These are phyloP conservation scores for Sus scrofa DNA, from an alignment of 2,113 vertebrate species.

Conservation along the genomic window T2T-Sscrofa CM000816.6:39687001-39687500, in stretches of 20 bases:
- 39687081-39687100: constrained; percentile 49
- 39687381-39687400: constrained; percentile 84
- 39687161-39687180: constrained; percentile 70
- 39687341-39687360: constrained; percentile 77
- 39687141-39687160: constrained; percentile 70
- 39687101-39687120: constrained; percentile 71
- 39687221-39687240: constrained; percentile 81
- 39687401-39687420: constrained; percentile 86
- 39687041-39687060: constrained; percentile 56
- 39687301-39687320: constrained; percentile 45
- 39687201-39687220: constrained; percentile 79
- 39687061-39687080: constrained; percentile 69
- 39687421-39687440: constrained; percentile 88
- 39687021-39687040: constrained; percentile 29
- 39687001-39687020: constrained; percentile 62
- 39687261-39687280: constrained; percentile 62
- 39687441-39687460: constrained; percentile 89
- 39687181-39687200: constrained; percentile 74
- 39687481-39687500: constrained; percentile 86
- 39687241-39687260: constrained; percentile 81
- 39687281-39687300: constrained; percentile 52
- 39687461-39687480: constrained; percentile 84
- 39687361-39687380: constrained; percentile 82
- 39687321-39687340: constrained; percentile 77
- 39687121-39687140: constrained; percentile 74